These are phyloP conservation scores for Rhynchomys soricoides DNA, from an alignment of 2,113 vertebrate species.

Conservation along the genomic window DNA sequence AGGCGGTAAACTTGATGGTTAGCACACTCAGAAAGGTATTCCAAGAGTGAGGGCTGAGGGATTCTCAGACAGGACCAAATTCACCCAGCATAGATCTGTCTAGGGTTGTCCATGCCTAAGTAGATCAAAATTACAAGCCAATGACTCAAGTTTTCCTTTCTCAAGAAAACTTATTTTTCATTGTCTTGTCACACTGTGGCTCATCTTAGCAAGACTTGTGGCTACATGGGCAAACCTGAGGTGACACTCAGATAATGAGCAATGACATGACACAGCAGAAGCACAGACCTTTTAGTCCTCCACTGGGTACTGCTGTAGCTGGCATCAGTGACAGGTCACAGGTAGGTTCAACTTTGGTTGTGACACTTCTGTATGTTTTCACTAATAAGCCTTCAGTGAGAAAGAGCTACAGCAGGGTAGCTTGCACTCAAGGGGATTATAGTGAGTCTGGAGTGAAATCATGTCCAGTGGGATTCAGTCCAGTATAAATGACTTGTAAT, in stretches of 20 bases:
- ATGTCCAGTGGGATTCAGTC: constrained; percentile 44
- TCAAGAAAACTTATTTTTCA: background rate
- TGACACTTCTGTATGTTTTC: constrained; percentile 59
- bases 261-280: rapidly evolving
- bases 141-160: background rate
- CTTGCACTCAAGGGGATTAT: constrained; percentile 47
- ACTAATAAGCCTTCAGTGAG: constrained; percentile 41
- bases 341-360: constrained; percentile 8
- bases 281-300: background rate
- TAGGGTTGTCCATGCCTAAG: too few species aligned
- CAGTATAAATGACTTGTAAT: constrained; percentile 72
- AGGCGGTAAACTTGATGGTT: too few species aligned
- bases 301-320: background rate
- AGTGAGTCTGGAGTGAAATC: constrained; percentile 22
- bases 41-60: rapidly evolving
- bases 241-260: background rate
- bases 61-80: background rate
- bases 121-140: background rate
- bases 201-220: background rate
- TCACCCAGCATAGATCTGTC: background rate
- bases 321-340: constrained; percentile 1
- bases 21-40: background rate
- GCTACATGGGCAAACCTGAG: background rate
- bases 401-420: constrained; percentile 13
- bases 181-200: background rate